Percentiles rank a stretch among this genome's conserved stretches.
Evolutionary conservation across 1,140 invertebrate species (phyloP).

Genomic region (Aethina tumida): DNA sequence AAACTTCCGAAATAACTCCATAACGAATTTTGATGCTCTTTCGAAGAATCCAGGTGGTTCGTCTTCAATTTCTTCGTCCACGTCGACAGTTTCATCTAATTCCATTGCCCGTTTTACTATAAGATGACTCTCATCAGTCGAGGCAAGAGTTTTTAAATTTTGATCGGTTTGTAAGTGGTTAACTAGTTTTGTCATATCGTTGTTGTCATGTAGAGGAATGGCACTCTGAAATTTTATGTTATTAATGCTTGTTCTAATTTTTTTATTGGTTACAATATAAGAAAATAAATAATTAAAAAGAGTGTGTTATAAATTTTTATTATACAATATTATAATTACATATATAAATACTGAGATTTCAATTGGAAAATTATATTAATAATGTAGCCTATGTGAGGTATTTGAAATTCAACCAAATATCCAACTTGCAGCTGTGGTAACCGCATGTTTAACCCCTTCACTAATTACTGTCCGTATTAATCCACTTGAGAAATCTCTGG

Average conservation of each 20-base stretch:
- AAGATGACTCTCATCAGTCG: too few relatives aligned
- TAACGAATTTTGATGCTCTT: conserved; percentile 3
- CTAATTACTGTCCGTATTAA: conserved; percentile 31
- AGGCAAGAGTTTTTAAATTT: too few relatives aligned
- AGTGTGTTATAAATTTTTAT: not conserved
- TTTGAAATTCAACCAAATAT: conserved; percentile 23
- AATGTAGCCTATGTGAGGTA: too few relatives aligned
- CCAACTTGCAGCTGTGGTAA: conserved; percentile 12
- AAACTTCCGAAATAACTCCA: conserved; percentile 3
- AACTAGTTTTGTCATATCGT: conserved; percentile 1
- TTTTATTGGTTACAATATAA: not conserved
- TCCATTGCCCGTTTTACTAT: too few relatives aligned
- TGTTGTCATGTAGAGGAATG: not conserved
- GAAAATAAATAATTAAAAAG: conserved; percentile 1
- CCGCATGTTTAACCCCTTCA: conserved; percentile 11
- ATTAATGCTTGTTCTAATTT: not conserved
- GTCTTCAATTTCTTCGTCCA: not conserved
- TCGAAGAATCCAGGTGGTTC: conserved; percentile 5
- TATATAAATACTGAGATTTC: not conserved
- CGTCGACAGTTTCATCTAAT: too few relatives aligned
- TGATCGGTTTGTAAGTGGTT: not conserved
- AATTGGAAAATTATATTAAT: not conserved
- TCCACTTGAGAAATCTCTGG: conserved; percentile 36
- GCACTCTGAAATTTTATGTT: not conserved
- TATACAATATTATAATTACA: not conserved